Evolutionary conservation across 2,113 vertebrate species (phyloP).

Genomic region (Alligator sinensis): DNA sequence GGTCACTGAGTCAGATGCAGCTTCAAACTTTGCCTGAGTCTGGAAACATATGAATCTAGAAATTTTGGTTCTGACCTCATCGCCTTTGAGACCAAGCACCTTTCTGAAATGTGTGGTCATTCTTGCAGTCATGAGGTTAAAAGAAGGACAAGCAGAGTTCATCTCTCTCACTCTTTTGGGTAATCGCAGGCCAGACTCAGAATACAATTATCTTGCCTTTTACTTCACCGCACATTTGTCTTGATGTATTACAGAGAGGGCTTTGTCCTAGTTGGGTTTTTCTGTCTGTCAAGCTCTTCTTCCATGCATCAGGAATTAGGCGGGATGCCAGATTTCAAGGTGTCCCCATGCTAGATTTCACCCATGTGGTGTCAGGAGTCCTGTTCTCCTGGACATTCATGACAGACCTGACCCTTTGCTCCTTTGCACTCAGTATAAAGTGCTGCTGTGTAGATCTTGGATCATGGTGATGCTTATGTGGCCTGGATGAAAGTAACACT

Average conservation of each 20-base stretch:
- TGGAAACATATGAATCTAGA: background rate
- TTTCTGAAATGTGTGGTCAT: background rate
- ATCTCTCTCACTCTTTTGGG: background rate
- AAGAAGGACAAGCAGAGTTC: background rate
- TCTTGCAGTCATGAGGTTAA: background rate
- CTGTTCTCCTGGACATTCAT: too few species aligned
- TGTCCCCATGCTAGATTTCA: accelerated
- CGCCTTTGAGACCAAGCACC: background rate
- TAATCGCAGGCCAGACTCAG: background rate
- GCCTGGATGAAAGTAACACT: background rate
- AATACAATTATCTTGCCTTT: background rate
- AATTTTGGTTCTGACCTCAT: background rate
- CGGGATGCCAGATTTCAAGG: background rate
- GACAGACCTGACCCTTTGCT: background rate
- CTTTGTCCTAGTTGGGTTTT: too few species aligned
- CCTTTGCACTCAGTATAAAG: background rate
- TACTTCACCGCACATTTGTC: background rate
- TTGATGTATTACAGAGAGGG: background rate
- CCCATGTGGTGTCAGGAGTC: background rate
- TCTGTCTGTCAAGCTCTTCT: background rate
- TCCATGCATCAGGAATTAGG: background rate
- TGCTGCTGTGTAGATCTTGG: background rate
- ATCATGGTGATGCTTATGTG: background rate
- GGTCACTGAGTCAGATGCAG: background rate
- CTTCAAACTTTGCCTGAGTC: background rate